Base-by-base conservation (phyloP, 1,140 invertebrate species). In the Aphaenogaster floridana region DNA sequence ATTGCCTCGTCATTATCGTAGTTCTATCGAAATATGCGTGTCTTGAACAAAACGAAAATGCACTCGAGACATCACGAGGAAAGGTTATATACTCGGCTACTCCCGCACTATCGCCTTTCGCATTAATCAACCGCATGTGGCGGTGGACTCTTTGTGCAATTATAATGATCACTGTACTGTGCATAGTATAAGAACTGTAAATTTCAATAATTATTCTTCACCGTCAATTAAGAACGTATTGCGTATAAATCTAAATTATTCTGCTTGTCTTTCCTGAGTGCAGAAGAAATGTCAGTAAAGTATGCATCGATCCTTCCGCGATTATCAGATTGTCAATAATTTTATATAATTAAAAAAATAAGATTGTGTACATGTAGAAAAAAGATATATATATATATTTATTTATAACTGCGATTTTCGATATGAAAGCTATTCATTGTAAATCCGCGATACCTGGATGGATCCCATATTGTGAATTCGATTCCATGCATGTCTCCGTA, bases 71-170 rank as follows among this genome's bases (percentile, higher is more conserved):
- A 21, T 69, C 2, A 34, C 28, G 63, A 80, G 36, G 39, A 83
- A 59, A 72, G 48, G 9, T 3, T 39, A 71, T 59, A 28, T 28
- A 28, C 72, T 28, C 17, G 42, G 28, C 28, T 28, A 28, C 28
- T 28, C 15, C 13, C 85, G 83, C 86, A 61, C 66, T 92, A 92
- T 93, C 91, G 80, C 54, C 66, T 74, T 39, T 63, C 66, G 64
- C 91, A 93, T 93, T 93, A 93, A 93, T 93, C 92, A 93, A 89
- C 9, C 81, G 83, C 54, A 63, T 48, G 84, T 79, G 86, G 39
- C 80, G 68, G 77, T 78, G 11, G 17, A 50, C 74, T 87, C 91
- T 92, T 92, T 92, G 83, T 91, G 88, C 88, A 92, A 92, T 93
- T 92, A 92, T 90, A 88, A 84, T 89, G 69, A 87, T 13, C 69